phyloP scores from a whole-genome alignment of 2,888 invertebrate genomes.

The Pseudeuparius sepicola region DNA sequence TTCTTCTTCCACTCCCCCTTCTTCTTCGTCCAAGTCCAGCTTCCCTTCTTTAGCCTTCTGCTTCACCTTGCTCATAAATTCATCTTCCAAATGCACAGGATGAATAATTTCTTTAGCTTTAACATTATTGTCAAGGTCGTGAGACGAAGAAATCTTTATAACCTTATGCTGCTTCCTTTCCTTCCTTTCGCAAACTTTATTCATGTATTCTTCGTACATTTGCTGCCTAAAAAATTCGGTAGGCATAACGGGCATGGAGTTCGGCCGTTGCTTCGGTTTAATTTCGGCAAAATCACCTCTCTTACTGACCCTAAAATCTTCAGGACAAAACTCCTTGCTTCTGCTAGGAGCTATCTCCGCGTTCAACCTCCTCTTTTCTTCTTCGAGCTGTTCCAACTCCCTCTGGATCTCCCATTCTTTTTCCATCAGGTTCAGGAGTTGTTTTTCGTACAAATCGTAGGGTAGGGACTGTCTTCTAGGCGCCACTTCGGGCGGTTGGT shows the following conservation, averaged over 20 bases:
- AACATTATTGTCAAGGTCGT: slow-evolving; percentile 18
- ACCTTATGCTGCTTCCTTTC: slow-evolving; percentile 71
- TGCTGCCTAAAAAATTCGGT: slow-evolving; percentile 64
- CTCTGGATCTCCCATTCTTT: slow-evolving; percentile 59
- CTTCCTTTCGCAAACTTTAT: slow-evolving; percentile 66
- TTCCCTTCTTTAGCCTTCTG: slow-evolving; percentile 54
- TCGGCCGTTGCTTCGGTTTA: slow-evolving; percentile 23
- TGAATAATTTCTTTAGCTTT: slow-evolving; percentile 32
- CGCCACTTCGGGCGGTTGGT: slow-evolving; percentile 13
- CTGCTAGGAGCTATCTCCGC: slow-evolving; percentile 33
- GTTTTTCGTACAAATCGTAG: slow-evolving; percentile 52
- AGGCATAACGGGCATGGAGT: slow-evolving; percentile 40
- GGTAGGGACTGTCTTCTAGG: slow-evolving; percentile 47
- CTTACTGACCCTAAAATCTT: slow-evolving; percentile 39
- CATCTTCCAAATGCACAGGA: slow-evolving; percentile 55
- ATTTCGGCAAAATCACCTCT: slow-evolving; percentile 41
- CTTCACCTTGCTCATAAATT: slow-evolving; percentile 68
- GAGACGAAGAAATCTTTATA: slow-evolving; percentile 60
- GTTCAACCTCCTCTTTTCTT: slow-evolving; percentile 40
- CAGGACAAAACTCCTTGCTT: slow-evolving; percentile 39
- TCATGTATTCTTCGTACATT: slow-evolving; percentile 78
- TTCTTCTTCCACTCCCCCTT: slow-evolving; percentile 10
- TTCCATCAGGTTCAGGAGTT: slow-evolving; percentile 54
- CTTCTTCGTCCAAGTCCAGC: too few species aligned
- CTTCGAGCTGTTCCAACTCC: slow-evolving; percentile 54